Evolutionary conservation across 2,113 vertebrate genomes (phyloP).

Genomic region (Grus americana): DNA sequence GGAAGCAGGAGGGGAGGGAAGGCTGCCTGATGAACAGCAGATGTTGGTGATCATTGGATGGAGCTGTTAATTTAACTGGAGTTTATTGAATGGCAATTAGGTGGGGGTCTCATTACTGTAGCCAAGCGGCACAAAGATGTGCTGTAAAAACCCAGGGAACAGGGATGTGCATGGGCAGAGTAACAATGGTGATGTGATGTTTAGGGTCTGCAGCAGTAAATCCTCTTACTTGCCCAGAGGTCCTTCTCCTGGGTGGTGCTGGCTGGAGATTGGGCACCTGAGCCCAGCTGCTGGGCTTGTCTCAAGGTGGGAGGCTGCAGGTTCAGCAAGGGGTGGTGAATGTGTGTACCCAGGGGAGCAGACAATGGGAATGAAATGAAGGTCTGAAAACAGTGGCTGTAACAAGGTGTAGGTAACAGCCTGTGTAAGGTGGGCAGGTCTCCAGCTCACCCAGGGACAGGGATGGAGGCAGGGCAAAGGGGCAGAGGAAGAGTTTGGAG

Average conservation of each 20-base stretch:
- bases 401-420: background rate
- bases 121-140: conserved; percentile 66
- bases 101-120: conserved; percentile 84
- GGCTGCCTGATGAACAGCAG: conserved; percentile 82
- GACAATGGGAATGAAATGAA: background rate
- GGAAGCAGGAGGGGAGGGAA: conserved; percentile 52
- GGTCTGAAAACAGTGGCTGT: background rate
- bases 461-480: background rate
- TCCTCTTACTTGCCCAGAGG: background rate
- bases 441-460: background rate
- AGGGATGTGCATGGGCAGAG: background rate
- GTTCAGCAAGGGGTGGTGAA: background rate
- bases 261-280: background rate
- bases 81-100: conserved; percentile 89
- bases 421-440: background rate
- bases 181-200: background rate
- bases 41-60: conserved; percentile 83
- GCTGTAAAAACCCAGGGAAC: conserved; percentile 29
- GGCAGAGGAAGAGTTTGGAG: background rate
- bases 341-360: background rate
- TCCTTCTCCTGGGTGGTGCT: background rate
- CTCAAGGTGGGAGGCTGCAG: background rate
- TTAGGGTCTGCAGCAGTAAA: conserved; percentile 6
- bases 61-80: conserved; percentile 87
- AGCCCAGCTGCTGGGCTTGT: background rate